Percentiles rank a stretch among this genome's conserved stretches.
phyloP scores from a whole-genome alignment of 2,888 invertebrate genomes.

The Dasysyrphus albostriatus region DNA sequence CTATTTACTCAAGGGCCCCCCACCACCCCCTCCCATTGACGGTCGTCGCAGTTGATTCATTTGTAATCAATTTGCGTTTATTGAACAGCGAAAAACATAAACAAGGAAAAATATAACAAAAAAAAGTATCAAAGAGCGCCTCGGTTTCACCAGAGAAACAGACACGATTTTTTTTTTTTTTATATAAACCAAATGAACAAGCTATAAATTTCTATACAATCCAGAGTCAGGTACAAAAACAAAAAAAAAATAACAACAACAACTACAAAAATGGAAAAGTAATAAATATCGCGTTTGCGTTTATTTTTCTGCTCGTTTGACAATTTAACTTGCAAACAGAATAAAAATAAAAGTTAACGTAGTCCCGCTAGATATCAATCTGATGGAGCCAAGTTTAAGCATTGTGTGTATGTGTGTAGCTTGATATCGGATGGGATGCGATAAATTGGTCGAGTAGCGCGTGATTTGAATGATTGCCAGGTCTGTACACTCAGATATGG shows the following conservation, averaged over 20 bases:
- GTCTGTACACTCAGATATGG: conserved; percentile 7
- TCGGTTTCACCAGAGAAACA: conserved; percentile 23
- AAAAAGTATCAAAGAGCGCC: conserved; percentile 3
- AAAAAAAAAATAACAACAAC: conserved; percentile 41
- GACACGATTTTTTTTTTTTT: conserved; percentile 21
- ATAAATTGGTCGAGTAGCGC: conserved; percentile 70
- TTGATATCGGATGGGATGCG: conserved; percentile 44
- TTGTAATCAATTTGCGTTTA: conserved; percentile 75
- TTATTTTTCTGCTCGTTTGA: conserved; percentile 68
- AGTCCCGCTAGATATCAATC: conserved; percentile 37
- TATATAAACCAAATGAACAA: conserved; percentile 54
- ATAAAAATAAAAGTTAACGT: not conserved
- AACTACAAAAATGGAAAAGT: conserved; percentile 24
- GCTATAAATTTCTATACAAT: conserved; percentile 57
- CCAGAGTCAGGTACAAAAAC: conserved; percentile 35
- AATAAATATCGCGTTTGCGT: conserved; percentile 64
- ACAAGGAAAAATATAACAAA: conserved; percentile 9
- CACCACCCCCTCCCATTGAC: conserved; percentile 12
- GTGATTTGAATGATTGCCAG: conserved; percentile 74
- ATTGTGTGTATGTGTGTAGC: not conserved
- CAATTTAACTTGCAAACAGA: conserved; percentile 62
- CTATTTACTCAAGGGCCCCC: not conserved
- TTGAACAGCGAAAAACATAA: conserved; percentile 48
- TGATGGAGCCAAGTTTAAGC: conserved; percentile 46
- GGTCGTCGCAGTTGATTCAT: conserved; percentile 56